phyloP scores from a whole-genome alignment of 2,888 invertebrate genomes.

The Danaus chrysippus region DNA sequence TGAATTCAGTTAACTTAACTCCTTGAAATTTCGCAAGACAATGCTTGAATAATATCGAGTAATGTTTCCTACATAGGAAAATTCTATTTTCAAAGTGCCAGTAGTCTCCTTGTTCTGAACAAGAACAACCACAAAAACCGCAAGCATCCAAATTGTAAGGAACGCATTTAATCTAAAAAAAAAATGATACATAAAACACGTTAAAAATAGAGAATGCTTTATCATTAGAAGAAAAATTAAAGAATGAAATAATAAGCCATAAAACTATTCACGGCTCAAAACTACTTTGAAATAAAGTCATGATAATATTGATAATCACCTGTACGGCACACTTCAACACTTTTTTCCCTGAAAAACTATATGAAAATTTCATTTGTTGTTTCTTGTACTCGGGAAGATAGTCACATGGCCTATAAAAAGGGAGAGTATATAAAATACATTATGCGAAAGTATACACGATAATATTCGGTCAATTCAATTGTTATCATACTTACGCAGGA shows the following conservation, averaged over 20 bases:
- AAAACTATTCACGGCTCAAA: not conserved
- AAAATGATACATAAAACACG: constrained; percentile 26
- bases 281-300: not conserved
- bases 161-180: constrained; percentile 70
- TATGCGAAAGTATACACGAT: not conserved
- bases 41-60: constrained; percentile 57
- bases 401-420: constrained; percentile 58
- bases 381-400: constrained; percentile 60
- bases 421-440: not conserved
- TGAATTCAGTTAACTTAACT: constrained; percentile 63
- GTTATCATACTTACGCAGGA: constrained; percentile 57
- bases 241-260: not conserved
- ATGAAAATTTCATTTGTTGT: constrained; percentile 60
- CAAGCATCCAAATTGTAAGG: constrained; percentile 72
- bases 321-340: constrained; percentile 59
- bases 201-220: not conserved
- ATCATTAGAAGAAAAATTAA: not conserved
- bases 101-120: constrained; percentile 78
- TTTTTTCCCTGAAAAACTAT: constrained; percentile 66
- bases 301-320: constrained; percentile 39
- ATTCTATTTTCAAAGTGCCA: constrained; percentile 76
- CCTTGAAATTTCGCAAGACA: constrained; percentile 68
- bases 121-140: constrained; percentile 64
- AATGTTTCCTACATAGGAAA: constrained; percentile 69
- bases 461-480: constrained; percentile 4